phyloP scores from a whole-genome alignment of 2,888 invertebrate species.

The Craniophora ligustri region DNA sequence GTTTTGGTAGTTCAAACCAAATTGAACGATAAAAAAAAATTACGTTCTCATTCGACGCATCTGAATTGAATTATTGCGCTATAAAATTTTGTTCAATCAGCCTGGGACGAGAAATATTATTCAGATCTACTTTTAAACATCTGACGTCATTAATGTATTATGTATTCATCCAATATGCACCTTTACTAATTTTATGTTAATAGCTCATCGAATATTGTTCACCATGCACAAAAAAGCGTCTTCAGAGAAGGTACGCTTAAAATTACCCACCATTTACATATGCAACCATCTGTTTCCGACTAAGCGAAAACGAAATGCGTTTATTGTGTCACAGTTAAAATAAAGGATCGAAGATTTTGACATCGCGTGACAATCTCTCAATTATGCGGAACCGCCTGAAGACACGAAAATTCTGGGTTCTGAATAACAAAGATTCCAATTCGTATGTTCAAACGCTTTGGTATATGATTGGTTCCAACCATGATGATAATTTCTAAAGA shows the following conservation, averaged over 20 bases:
- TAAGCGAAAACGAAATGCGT: slow-evolving; percentile 38
- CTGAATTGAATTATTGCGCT: too few relatives aligned
- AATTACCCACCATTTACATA: slow-evolving; percentile 41
- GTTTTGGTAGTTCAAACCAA: too few relatives aligned
- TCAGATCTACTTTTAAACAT: neutral
- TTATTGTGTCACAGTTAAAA: slow-evolving; percentile 43
- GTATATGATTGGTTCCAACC: slow-evolving; percentile 52
- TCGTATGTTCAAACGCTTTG: slow-evolving; percentile 51
- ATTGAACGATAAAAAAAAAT: too few relatives aligned
- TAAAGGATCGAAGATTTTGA: slow-evolving; percentile 42
- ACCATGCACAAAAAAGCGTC: slow-evolving; percentile 15
- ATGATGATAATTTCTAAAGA: slow-evolving; percentile 83
- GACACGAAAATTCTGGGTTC: slow-evolving; percentile 58
- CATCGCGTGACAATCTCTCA: slow-evolving; percentile 65
- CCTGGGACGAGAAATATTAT: neutral
- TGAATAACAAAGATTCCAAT: slow-evolving; percentile 73
- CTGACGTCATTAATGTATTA: slow-evolving; percentile 15
- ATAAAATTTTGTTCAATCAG: too few relatives aligned
- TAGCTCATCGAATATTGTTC: slow-evolving; percentile 4
- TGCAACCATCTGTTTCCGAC: slow-evolving; percentile 28
- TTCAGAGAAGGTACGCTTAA: slow-evolving; percentile 18
- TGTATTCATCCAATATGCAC: slow-evolving; percentile 44
- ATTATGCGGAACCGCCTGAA: slow-evolving; percentile 55
- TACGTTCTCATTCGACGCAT: too few relatives aligned
- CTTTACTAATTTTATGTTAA: slow-evolving; percentile 39